Conservation (phyloP, 2,888 invertebrate genomes). For the Geotrupes spiniger region DNA sequence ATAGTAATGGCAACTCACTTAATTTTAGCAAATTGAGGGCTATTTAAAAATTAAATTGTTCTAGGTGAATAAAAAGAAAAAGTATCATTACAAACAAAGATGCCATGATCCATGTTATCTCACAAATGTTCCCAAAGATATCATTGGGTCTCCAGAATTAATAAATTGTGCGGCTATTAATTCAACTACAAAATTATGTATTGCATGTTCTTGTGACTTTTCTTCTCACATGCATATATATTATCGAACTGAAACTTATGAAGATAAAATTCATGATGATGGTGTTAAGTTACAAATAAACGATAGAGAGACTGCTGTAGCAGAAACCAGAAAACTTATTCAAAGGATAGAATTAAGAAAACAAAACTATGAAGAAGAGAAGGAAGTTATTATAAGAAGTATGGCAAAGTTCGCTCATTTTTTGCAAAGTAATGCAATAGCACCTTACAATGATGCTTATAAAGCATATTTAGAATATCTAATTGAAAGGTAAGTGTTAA, state of each 20-base stretch:
- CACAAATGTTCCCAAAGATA: constrained; percentile 38
- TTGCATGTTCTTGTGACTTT: constrained; percentile 38
- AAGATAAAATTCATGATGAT: constrained; percentile 33
- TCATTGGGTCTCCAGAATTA: constrained; percentile 40
- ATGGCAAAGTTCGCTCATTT: constrained; percentile 44
- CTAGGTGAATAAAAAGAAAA: constrained; percentile 36
- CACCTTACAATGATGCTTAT: constrained; percentile 42
- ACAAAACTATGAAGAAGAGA: constrained; percentile 33
- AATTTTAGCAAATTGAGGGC: background rate
- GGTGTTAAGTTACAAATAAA: constrained; percentile 33
- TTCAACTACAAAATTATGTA: constrained; percentile 29
- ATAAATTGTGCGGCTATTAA: constrained; percentile 39
- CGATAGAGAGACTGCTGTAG: constrained; percentile 20
- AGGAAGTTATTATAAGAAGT: constrained; percentile 32
- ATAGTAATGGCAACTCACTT: constrained; percentile 19
- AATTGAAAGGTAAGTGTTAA: constrained; percentile 35
- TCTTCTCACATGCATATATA: constrained; percentile 44
- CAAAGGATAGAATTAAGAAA: constrained; percentile 24
- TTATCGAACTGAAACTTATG: constrained; percentile 38
- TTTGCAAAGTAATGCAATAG: constrained; percentile 40
- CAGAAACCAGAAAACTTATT: constrained; percentile 30
- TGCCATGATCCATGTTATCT: constrained; percentile 45
- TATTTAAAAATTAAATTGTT: background rate
- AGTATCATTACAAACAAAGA: constrained; percentile 40
- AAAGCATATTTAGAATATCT: constrained; percentile 40